phyloP scores from a whole-genome alignment of 2,888 invertebrate species.

The Thysanoteuthis rhombus region DNA sequence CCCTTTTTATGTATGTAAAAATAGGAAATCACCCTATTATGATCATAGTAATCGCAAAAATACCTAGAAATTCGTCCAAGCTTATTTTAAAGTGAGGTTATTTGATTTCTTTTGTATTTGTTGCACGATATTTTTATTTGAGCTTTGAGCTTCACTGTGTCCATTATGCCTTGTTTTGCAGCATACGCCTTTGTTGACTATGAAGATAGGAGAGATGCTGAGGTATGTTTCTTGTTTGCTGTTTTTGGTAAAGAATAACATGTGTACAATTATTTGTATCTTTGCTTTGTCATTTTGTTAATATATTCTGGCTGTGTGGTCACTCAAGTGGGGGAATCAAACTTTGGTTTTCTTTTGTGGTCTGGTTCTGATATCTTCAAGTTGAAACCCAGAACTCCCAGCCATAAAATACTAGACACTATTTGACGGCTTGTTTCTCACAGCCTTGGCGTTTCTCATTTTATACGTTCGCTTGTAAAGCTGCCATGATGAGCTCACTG shows the following conservation, averaged over 20 bases:
- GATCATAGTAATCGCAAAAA: no score
- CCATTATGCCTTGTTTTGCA: conserved; percentile 43
- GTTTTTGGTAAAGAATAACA: neutral
- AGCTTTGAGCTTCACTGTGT: neutral
- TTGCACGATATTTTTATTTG: no score
- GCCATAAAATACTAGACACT: no score
- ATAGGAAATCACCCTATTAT: no score
- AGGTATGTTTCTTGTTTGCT: conserved; percentile 54
- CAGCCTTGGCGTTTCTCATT: no score
- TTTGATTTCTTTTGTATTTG: no score
- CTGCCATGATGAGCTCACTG: neutral
- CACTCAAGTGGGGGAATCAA: neutral
- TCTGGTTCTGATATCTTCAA: neutral
- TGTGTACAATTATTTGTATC: neutral
- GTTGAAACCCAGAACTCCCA: no score
- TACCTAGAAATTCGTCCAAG: no score
- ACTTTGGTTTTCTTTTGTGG: neutral
- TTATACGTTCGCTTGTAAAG: neutral
- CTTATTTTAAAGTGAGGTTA: no score
- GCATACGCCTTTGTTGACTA: conserved; percentile 70
- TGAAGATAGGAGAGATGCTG: conserved; percentile 69
- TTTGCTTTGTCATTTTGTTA: neutral
- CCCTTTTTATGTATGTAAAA: no score
- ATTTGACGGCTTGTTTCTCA: no score
- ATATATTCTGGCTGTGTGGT: neutral